Conservation (phyloP, 2,888 invertebrate genomes). For the Diarsia rubi region DNA sequence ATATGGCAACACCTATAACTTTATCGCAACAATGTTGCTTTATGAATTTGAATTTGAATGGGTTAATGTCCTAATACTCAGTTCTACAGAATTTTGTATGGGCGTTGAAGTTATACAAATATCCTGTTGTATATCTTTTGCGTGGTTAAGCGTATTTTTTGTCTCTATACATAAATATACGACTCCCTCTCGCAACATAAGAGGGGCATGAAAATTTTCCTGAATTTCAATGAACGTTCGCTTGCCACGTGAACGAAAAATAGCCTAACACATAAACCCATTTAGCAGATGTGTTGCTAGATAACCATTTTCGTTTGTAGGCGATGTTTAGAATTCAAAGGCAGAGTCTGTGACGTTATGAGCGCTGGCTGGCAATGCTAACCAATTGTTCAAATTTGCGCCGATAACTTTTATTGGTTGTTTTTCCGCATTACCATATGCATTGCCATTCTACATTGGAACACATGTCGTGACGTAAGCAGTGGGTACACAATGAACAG, state of each 20-base stretch:
- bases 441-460: conserved; percentile 49
- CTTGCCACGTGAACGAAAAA: conserved; percentile 26
- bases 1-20: conserved; percentile 23
- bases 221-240: conserved; percentile 20
- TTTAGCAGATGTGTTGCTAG: conserved; percentile 26
- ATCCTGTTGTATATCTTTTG: conserved; percentile 15
- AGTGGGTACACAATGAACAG: conserved; percentile 34
- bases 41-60: conserved; percentile 48
- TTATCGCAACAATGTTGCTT: conserved; percentile 37
- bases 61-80: conserved; percentile 51
- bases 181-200: background rate
- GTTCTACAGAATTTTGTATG: conserved; percentile 34
- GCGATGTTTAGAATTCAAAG: conserved; percentile 47
- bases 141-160: background rate
- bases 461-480: conserved; percentile 61
- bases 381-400: conserved; percentile 55
- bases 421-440: conserved; percentile 57
- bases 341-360: conserved; percentile 31
- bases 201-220: conserved; percentile 14
- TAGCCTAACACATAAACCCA: conserved; percentile 13
- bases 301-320: conserved; percentile 40
- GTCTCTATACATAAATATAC: background rate
- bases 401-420: conserved; percentile 47
- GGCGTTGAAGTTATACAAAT: conserved; percentile 32
- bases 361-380: conserved; percentile 38